phyloP scores from a whole-genome alignment of 2,113 vertebrate genomes.

The Coturnix japonica region DNA sequence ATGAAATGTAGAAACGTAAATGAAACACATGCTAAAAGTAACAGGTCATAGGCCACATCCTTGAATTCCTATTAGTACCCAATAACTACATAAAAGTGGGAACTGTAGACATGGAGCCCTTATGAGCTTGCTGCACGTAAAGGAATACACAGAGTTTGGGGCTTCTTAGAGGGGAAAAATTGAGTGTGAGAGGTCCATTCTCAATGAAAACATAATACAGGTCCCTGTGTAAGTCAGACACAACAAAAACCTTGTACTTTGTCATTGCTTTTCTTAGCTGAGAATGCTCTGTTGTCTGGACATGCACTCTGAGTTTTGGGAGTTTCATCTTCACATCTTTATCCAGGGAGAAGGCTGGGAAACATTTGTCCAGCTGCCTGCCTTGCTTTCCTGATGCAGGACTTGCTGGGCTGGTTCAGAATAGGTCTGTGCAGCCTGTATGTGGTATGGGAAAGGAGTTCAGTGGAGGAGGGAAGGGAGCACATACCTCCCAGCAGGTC shows the following conservation, averaged over 20 bases:
- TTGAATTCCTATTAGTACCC: constrained; percentile 1
- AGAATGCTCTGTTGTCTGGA: not conserved
- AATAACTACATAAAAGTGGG: constrained; percentile 5
- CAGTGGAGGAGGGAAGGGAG: not conserved
- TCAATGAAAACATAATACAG: rapidly evolving
- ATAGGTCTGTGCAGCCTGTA: not conserved
- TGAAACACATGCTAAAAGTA: constrained; percentile 29
- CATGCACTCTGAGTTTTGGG: rapidly evolving
- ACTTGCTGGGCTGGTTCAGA: not conserved
- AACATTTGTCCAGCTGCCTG: rapidly evolving
- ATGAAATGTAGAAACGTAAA: constrained; percentile 40
- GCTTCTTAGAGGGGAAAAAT: not conserved
- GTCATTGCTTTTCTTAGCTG: not conserved
- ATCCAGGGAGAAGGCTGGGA: not conserved
- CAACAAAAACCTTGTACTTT: no score
- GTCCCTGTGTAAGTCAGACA: not conserved
- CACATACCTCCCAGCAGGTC: rapidly evolving
- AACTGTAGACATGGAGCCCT: not conserved
- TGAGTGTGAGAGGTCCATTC: rapidly evolving
- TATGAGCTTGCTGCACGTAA: not conserved
- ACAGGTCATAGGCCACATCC: not conserved
- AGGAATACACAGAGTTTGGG: not conserved
- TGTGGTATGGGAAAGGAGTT: not conserved
- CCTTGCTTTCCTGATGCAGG: rapidly evolving
- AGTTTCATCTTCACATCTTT: rapidly evolving